phyloP scores from a whole-genome alignment of 2,888 invertebrate species.

The Nemoura dubitans region DNA sequence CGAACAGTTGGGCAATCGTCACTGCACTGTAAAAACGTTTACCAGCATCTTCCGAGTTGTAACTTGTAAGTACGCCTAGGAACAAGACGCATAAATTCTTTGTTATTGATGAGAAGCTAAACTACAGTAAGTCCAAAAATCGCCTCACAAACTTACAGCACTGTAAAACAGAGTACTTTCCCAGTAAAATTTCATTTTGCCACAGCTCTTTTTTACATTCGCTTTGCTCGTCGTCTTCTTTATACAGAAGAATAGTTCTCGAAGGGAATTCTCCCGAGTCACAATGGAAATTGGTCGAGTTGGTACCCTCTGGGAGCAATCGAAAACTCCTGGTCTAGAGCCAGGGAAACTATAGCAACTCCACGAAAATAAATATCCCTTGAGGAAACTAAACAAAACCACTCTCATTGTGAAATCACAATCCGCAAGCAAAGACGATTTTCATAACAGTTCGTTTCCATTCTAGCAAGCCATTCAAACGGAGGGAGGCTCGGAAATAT shows the following conservation, averaged over 20 bases:
- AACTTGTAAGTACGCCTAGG: not conserved
- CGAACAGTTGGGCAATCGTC: not conserved
- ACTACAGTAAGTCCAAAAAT: not conserved
- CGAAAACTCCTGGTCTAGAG: conserved; percentile 23
- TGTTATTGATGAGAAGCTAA: not conserved
- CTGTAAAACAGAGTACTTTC: not conserved
- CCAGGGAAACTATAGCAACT: conserved; percentile 36
- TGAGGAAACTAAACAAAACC: conserved; percentile 40
- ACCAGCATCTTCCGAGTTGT: not conserved
- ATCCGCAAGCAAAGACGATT: conserved; percentile 15
- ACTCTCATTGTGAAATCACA: conserved; percentile 39
- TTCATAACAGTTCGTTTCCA: not conserved
- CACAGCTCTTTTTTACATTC: not conserved
- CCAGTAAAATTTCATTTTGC: not conserved
- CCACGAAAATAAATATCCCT: conserved; percentile 41
- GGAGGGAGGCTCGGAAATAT: not conserved
- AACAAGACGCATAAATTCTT: not conserved
- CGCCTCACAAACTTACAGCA: not conserved
- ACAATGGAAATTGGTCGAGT: conserved; percentile 35
- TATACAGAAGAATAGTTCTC: conserved; percentile 1
- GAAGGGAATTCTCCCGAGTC: conserved; percentile 28
- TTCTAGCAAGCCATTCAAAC: not conserved
- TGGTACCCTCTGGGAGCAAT: conserved; percentile 36
- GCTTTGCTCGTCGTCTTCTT: not conserved
- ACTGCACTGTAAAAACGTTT: not conserved